phyloP scores from a whole-genome alignment of 2,797 vertebrate species.

The Lacerta agilis region DNA sequence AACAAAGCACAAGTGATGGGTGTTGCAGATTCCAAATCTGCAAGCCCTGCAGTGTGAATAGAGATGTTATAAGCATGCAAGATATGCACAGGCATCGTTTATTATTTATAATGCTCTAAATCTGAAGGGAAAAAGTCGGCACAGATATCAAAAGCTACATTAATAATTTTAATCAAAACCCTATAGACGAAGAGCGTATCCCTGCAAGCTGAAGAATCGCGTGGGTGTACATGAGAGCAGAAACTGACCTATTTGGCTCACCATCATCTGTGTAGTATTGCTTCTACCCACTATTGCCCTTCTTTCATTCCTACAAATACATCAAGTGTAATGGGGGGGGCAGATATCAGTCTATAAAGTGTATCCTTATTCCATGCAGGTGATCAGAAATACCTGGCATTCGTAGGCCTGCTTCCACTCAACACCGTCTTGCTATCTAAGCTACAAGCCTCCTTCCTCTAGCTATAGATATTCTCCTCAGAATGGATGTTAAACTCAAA shows the following conservation, averaged over 20 bases:
- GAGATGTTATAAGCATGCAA: background rate
- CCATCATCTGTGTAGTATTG: background rate
- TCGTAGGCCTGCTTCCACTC: background rate
- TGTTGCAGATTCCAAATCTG: background rate
- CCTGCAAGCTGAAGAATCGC: background rate
- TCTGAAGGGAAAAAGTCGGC: background rate
- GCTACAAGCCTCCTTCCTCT: too few species aligned
- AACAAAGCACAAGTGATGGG: constrained; percentile 6
- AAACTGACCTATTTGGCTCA: constrained; percentile 12
- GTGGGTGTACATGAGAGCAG: background rate
- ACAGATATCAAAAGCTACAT: constrained; percentile 8
- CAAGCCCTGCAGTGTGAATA: constrained; percentile 1
- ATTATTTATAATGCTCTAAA: constrained; percentile 11
- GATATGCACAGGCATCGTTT: background rate
- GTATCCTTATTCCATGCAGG: background rate
- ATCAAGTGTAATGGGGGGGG: background rate
- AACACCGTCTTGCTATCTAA: too few species aligned
- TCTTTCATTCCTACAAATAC: background rate
- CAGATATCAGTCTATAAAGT: background rate
- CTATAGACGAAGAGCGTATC: background rate
- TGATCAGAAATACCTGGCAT: background rate
- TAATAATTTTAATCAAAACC: constrained; percentile 34
- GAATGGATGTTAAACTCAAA: too few species aligned
- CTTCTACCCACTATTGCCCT: background rate
- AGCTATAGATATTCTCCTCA: too few species aligned